These are phyloP conservation scores for Drosophila leontia DNA, from an alignment of 1,140 invertebrate genomes.

Conservation along the genomic window DNA sequence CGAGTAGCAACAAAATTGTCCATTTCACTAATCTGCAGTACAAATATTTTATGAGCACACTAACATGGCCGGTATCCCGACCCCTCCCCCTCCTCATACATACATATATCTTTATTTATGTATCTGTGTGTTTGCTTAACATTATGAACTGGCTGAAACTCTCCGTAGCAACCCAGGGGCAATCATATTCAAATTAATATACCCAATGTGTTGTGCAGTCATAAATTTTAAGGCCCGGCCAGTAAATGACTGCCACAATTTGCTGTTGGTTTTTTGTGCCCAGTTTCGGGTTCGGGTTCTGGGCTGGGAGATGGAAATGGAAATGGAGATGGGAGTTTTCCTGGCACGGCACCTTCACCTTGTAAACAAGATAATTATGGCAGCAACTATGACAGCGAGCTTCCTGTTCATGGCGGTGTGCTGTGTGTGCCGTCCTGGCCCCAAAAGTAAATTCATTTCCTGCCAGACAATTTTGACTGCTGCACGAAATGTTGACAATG, in stretches of 20 bases:
- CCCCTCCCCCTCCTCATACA: background rate
- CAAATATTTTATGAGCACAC: conserved; percentile 75
- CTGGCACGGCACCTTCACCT: conserved; percentile 72
- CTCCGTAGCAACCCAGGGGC: conserved; percentile 55
- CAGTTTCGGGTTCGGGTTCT: background rate
- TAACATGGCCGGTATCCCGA: conserved; percentile 30
- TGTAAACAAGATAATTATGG: conserved; percentile 84
- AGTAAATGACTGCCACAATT: conserved; percentile 49
- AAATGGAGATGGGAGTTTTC: conserved; percentile 5
- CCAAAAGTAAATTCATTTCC: conserved; percentile 79
- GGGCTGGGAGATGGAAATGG: background rate
- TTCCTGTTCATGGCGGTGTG: conserved; percentile 59
- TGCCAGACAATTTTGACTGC: conserved; percentile 70
- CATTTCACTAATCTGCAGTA: conserved; percentile 77
- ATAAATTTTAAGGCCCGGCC: conserved; percentile 70
- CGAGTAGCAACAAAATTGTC: conserved; percentile 60
- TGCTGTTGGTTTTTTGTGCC: conserved; percentile 40
- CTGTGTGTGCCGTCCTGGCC: conserved; percentile 17
- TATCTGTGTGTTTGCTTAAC: conserved; percentile 54
- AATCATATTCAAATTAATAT: conserved; percentile 84
- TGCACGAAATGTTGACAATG: conserved; percentile 77
- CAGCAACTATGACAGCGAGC: conserved; percentile 81
- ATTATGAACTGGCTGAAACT: conserved; percentile 70
- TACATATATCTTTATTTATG: conserved; percentile 16
- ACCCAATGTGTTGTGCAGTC: conserved; percentile 80